Evolutionary conservation across 2,113 vertebrate genomes (phyloP).

Genomic region (Bambusicola thoracicus): DNA sequence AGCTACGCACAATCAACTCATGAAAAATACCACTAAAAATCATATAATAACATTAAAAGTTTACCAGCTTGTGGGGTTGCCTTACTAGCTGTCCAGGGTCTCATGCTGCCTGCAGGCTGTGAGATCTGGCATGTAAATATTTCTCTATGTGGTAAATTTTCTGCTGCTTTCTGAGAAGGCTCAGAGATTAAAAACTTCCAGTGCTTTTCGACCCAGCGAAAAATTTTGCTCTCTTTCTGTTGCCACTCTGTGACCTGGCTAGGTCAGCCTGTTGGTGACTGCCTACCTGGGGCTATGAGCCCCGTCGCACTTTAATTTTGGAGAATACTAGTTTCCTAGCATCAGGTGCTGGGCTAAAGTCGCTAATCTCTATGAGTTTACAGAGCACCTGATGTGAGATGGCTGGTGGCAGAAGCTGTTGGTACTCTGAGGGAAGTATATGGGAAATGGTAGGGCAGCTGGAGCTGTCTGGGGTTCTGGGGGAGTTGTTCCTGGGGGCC

Average conservation of each 20-base stretch:
- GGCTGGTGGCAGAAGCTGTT: neutral
- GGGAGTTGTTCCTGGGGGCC: neutral
- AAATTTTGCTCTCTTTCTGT: neutral
- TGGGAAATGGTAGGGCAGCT: neutral
- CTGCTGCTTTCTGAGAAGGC: slow-evolving; percentile 23
- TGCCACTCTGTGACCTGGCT: slow-evolving; percentile 37
- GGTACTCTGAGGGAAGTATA: neutral
- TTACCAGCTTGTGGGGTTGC: no score
- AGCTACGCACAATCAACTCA: no score
- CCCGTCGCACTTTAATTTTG: neutral
- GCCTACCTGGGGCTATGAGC: neutral
- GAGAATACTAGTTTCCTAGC: slow-evolving; percentile 1
- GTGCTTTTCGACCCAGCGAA: neutral
- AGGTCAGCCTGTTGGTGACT: neutral
- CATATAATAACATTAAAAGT: no score
- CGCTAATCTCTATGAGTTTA: neutral
- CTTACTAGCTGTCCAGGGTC: no score
- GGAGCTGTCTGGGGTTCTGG: neutral
- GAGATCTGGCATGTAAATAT: neutral
- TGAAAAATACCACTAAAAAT: no score
- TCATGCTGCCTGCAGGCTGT: no score
- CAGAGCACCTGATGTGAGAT: neutral
- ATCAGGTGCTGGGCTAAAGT: neutral
- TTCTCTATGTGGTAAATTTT: neutral
- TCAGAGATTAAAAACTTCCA: slow-evolving; percentile 20